A percentile compares a stretch with the other conserved stretches of the same genome.
These are phyloP conservation scores for Australoheros scitulus DNA, from an alignment of 2,113 vertebrate genomes.

Conservation along the genomic window DNA sequence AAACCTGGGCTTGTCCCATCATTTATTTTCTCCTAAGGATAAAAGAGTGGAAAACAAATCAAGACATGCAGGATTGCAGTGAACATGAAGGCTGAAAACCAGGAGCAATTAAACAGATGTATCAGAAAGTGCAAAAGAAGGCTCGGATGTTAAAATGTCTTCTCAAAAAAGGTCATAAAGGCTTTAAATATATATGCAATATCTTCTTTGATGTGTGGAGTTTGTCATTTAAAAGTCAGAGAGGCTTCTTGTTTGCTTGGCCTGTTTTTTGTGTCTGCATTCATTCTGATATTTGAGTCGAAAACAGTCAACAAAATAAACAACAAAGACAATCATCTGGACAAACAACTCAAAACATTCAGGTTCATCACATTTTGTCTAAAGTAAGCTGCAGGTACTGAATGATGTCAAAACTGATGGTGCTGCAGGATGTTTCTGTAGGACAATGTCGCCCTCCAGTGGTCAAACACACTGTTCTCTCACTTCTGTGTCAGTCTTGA, in stretches of 20 bases:
- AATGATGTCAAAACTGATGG: slow-evolving; percentile 60
- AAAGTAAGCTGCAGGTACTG: slow-evolving; percentile 54
- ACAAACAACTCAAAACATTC: background rate
- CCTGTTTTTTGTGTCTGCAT: background rate
- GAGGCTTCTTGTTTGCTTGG: background rate
- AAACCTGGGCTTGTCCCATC: background rate
- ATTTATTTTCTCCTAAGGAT: background rate
- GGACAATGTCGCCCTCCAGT: slow-evolving; percentile 59
- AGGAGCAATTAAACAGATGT: background rate
- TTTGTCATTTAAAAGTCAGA: slow-evolving; percentile 12
- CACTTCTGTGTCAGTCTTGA: slow-evolving; percentile 54
- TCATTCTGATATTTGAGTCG: background rate
- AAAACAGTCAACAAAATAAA: background rate
- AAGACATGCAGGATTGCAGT: background rate
- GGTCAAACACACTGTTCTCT: slow-evolving; percentile 56
- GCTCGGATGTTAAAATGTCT: background rate
- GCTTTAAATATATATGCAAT: slow-evolving; percentile 21
- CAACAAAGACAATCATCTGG: slow-evolving; percentile 25
- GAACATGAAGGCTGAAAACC: background rate
- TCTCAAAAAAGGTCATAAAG: background rate
- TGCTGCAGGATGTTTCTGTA: slow-evolving; percentile 32
- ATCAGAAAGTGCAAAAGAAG: background rate
- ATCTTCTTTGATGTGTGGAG: background rate
- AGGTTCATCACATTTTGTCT: background rate
- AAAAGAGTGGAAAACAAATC: background rate